Base-by-base conservation (phyloP, 2,888 invertebrate species). In the Archips crataeganus region DNA sequence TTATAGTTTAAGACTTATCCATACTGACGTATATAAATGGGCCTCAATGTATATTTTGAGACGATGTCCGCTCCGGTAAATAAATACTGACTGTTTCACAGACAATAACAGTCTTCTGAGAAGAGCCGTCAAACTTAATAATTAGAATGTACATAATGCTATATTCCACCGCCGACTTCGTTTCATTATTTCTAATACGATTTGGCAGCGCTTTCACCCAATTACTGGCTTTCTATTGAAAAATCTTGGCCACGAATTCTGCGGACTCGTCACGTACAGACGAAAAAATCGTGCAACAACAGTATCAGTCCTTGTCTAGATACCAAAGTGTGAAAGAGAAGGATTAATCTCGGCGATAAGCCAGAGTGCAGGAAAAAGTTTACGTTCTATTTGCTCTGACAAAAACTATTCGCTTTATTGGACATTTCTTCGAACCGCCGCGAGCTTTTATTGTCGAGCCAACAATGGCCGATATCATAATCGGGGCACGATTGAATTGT, bases 201-300 rank as follows among this genome's bases (percentile, higher is more conserved):
- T 62, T 74, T 76, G 79, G 72, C 70, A 73, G 75, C 78, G 75
- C 77, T 81, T 76, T 57, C 72, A 47, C 62, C 57, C 72, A 72
- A 72, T 72, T 67, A 72, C 61, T 63, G 73, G 23, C 76, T 76
- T 79, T 79, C 79, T 76, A 77, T 79, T 69, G 77, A 73, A 71
- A 79, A 71, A 75, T 72, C 76, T 78, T 70, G 71, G 76, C 75
- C 76, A 47, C 69, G 72, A 65, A 60, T 36, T 34, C 63, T 13
- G 23, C 45, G 23, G 34, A 54, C 67, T 57, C 15, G 72, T 62
- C 67, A 72, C 66, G 66, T 67, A 60, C 42, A 13, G 34, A 13
- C 1, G 63, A 45, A 45, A 47, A 63, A 47, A 63, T 63, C 32
- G 11, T 11, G 32, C 23, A 32, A 57, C 51, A 3, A 32, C 10